These are phyloP conservation scores for Epinotia nisella DNA, from an alignment of 2,888 invertebrate genomes.

Conservation along the genomic window DNA sequence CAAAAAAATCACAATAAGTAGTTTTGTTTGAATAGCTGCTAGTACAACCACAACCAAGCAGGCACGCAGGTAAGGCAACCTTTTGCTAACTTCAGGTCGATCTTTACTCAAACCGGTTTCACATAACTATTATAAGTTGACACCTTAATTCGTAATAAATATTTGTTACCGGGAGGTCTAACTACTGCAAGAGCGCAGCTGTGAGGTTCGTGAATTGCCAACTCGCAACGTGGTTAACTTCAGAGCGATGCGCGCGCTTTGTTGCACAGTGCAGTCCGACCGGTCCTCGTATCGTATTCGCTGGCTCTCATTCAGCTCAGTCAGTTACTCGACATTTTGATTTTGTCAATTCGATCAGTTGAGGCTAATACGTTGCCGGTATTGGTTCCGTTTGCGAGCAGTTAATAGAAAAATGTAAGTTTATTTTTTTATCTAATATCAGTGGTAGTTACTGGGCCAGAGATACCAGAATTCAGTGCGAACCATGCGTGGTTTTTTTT, in stretches of 20 bases:
- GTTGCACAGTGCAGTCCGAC: neutral
- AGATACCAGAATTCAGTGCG: too few relatives aligned
- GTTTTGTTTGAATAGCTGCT: conserved; percentile 4
- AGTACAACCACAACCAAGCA: neutral
- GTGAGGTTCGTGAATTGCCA: neutral
- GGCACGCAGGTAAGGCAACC: neutral
- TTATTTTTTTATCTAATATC: neutral
- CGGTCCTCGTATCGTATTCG: neutral
- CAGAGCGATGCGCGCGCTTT: neutral
- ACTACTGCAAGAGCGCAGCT: neutral
- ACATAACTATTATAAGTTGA: neutral
- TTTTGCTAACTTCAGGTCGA: neutral
- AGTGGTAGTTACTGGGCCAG: neutral
- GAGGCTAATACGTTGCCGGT: neutral
- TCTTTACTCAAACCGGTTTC: neutral
- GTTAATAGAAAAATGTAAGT: neutral
- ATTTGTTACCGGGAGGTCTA: neutral
- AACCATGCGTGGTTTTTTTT: too few relatives aligned
- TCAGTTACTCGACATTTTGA: neutral
- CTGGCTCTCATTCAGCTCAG: neutral
- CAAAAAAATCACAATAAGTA: too few relatives aligned
- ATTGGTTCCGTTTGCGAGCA: neutral
- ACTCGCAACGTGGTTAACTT: neutral
- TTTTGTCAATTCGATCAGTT: neutral
- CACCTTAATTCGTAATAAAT: neutral